Percentiles rank a stretch among this genome's conserved stretches.
phyloP scores from a whole-genome alignment of 2,888 invertebrate genomes.

The Stenodema calcarata region DNA sequence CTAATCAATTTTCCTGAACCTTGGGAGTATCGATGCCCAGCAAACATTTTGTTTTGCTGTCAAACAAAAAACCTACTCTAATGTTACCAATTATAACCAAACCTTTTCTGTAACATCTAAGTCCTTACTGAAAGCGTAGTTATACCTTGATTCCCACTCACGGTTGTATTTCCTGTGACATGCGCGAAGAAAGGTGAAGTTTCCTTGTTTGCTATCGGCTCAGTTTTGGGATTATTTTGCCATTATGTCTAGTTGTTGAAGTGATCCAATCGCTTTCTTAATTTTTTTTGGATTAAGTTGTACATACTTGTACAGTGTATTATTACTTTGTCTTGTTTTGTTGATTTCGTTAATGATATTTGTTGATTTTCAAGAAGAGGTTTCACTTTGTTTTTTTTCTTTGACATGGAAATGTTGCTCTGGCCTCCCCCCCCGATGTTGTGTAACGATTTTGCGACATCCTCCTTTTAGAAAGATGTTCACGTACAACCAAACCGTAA shows the following conservation, averaged over 20 bases:
- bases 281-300: conserved; percentile 2
- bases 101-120: conserved; percentile 29
- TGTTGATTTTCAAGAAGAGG: neutral
- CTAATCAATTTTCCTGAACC: no score
- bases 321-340: neutral
- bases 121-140: neutral
- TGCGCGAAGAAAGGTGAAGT: neutral
- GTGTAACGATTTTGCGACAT: no score
- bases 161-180: neutral
- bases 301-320: conserved; percentile 23
- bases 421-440: no score
- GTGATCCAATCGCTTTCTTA: neutral
- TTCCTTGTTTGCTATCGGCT: neutral
- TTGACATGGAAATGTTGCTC: no score
- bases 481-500: no score
- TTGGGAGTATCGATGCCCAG: neutral
- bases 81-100: conserved; percentile 43
- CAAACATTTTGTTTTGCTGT: neutral
- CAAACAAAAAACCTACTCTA: neutral
- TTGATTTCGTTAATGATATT: neutral
- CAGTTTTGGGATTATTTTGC: neutral
- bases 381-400: neutral
- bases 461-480: no score
- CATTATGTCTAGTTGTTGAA: conserved; percentile 14
- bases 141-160: neutral